These are phyloP conservation scores for Malurus leucopterus DNA, from an alignment of 2,797 vertebrate genomes.

Conservation along the genomic window DNA sequence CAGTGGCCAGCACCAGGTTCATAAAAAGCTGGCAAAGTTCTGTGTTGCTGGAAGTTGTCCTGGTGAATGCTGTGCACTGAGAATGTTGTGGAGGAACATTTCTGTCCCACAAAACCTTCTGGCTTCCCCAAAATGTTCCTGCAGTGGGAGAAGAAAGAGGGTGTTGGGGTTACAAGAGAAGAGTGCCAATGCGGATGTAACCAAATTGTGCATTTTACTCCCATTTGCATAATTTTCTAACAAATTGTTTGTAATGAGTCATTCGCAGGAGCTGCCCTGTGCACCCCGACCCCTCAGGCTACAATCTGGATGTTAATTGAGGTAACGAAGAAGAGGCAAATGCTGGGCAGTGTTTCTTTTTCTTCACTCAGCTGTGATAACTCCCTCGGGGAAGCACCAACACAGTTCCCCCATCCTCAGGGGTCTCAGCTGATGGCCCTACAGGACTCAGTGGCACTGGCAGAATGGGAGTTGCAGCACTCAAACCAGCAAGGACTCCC, in stretches of 20 bases:
- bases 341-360: background rate
- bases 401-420: background rate
- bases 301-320: background rate
- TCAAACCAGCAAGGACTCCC: background rate
- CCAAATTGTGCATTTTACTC: background rate
- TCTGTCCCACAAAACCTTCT: background rate
- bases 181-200: background rate
- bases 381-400: background rate
- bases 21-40: background rate
- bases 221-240: background rate
- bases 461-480: background rate
- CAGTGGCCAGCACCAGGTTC: background rate
- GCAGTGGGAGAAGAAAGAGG: background rate
- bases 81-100: background rate
- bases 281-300: background rate
- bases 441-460: background rate
- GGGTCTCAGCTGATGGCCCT: background rate
- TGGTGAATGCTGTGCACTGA: fast-evolving
- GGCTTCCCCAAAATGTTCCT: background rate
- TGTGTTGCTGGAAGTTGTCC: background rate
- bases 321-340: background rate
- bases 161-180: background rate
- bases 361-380: background rate
- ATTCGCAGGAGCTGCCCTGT: background rate
- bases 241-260: background rate